A percentile compares a stretch with the other conserved stretches of the same genome.
Conservation (phyloP, 2,888 invertebrate species). For the Exephanes ischioxanthus region DNA sequence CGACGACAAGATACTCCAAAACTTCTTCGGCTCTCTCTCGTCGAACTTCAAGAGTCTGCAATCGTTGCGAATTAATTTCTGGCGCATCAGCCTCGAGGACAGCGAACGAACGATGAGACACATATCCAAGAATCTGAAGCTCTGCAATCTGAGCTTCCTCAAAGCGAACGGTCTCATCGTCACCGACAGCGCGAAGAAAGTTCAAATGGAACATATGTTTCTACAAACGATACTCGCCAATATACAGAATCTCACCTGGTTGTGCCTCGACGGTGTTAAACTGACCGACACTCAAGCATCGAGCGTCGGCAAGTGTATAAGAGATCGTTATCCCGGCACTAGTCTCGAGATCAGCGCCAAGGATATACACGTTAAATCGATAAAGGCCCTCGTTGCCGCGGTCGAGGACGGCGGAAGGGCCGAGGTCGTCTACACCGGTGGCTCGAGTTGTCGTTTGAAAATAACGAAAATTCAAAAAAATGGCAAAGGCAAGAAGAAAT, state of each 20-base stretch:
- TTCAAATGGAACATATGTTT: conserved; percentile 83
- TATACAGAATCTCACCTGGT: conserved; percentile 82
- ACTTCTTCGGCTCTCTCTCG: conserved; percentile 85
- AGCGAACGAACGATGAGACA: conserved; percentile 83
- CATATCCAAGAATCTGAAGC: conserved; percentile 81
- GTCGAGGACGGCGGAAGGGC: conserved; percentile 83
- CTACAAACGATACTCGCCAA: conserved; percentile 81
- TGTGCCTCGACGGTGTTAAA: conserved; percentile 82
- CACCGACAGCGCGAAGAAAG: conserved; percentile 81
- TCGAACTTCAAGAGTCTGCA: conserved; percentile 84
- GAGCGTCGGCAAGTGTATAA: conserved; percentile 82
- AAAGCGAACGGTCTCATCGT: conserved; percentile 82
- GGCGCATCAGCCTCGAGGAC: conserved; percentile 82
- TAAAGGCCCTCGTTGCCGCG: conserved; percentile 82
- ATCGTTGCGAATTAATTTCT: conserved; percentile 83
- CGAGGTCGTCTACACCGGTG: conserved; percentile 82
- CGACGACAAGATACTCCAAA: conserved; percentile 85
- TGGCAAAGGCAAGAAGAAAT: conserved; percentile 75
- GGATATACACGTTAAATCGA: conserved; percentile 81
- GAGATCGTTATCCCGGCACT: conserved; percentile 82
- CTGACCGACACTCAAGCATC: conserved; percentile 80
- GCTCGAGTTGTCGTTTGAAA: conserved; percentile 80
- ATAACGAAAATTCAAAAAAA: conserved; percentile 80
- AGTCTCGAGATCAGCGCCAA: conserved; percentile 83
- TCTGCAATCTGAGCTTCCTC: conserved; percentile 83